These are phyloP conservation scores for Scleropages formosus DNA, from an alignment of 2,797 vertebrate genomes.

Conservation along the genomic window DNA sequence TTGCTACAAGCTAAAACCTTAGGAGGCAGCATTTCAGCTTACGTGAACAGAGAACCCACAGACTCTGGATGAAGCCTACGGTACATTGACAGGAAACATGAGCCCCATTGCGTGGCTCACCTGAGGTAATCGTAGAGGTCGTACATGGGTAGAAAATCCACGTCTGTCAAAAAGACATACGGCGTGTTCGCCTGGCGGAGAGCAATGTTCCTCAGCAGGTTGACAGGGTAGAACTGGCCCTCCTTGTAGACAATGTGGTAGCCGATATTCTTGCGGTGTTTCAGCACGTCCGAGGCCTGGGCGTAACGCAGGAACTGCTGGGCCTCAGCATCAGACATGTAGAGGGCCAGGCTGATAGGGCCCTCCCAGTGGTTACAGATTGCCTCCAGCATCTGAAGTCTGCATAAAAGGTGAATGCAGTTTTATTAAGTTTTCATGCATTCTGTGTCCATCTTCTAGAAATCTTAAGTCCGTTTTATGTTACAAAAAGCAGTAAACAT, in stretches of 20 bases:
- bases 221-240: constrained; percentile 76
- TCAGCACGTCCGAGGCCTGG: constrained; percentile 64
- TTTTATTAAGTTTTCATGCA: too few relatives aligned
- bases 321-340: constrained; percentile 83
- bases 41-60: too few relatives aligned
- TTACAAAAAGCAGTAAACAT: too few relatives aligned
- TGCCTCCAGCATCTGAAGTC: constrained; percentile 93
- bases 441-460: constrained; percentile 42
- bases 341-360: constrained; percentile 92
- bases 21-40: too few relatives aligned
- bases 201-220: constrained; percentile 88
- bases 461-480: not conserved
- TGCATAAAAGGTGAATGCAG: constrained; percentile 42
- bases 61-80: too few relatives aligned
- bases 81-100: too few relatives aligned
- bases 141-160: constrained; percentile 92
- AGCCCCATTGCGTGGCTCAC: constrained; percentile 50
- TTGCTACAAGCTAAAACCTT: too few relatives aligned
- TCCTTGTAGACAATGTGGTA: constrained; percentile 54
- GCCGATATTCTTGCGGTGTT: constrained; percentile 82
- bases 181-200: constrained; percentile 87
- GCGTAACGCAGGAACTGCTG: too few relatives aligned
- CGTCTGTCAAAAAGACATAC: constrained; percentile 87
- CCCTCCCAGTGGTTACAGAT: constrained; percentile 95
- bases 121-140: constrained; percentile 93